Percentiles rank a stretch among this genome's conserved stretches.
These are phyloP conservation scores for Semnopithecus entellus DNA, from an alignment of 2,113 vertebrate genomes.

Conservation along the genomic window DNA sequence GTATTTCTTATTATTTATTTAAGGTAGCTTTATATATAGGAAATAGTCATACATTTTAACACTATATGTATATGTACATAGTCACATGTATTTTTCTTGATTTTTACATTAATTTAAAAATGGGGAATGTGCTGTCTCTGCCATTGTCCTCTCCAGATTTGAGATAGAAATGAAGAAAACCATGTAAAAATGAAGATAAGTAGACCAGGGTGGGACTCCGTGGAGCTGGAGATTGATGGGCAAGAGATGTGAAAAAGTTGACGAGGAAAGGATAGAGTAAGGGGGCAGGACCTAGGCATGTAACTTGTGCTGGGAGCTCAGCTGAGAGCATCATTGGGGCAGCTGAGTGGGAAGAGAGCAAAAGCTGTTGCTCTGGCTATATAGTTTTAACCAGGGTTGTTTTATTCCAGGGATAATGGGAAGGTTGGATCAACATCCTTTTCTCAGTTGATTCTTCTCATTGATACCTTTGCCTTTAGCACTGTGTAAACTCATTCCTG, in stretches of 20 bases:
- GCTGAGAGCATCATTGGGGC: background rate
- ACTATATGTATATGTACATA: background rate
- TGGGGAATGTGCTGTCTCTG: background rate
- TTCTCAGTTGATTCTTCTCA: background rate
- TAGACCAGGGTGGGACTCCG: background rate
- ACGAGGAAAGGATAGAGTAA: background rate
- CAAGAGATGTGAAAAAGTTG: background rate
- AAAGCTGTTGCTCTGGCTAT: background rate
- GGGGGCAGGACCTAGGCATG: background rate
- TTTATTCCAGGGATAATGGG: background rate
- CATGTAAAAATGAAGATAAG: background rate
- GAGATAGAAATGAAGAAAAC: slow-evolving; percentile 11
- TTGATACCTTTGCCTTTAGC: background rate
- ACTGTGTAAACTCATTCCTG: background rate
- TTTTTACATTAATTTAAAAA: slow-evolving; percentile 7
- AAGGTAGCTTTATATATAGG: background rate
- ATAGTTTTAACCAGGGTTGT: background rate
- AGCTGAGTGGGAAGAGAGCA: background rate
- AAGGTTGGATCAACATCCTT: background rate
- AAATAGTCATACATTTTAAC: background rate
- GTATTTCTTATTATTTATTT: background rate
- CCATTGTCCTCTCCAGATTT: background rate
- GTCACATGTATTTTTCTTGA: background rate
- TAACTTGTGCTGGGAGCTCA: background rate
- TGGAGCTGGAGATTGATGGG: background rate